Conservation (phyloP, 2,888 invertebrate genomes). For the Xylocampa areola region DNA sequence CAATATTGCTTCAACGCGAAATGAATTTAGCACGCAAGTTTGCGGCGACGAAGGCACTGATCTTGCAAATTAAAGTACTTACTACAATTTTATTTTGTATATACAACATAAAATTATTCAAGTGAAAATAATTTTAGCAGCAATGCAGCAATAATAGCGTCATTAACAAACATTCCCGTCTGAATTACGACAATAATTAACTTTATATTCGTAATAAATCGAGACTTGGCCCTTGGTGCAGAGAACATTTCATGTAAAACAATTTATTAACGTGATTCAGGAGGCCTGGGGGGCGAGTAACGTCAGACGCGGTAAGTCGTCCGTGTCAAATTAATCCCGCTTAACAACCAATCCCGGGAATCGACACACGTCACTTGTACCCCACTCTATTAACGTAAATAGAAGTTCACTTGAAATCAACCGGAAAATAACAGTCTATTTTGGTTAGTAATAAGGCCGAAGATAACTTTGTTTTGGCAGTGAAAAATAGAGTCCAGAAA, state of each 20-base stretch:
- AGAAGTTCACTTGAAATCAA: conserved; percentile 25
- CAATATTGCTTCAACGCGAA: conserved; percentile 20
- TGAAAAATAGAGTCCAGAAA: conserved; percentile 13
- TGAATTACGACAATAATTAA: conserved; percentile 51
- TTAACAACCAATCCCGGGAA: conserved; percentile 51
- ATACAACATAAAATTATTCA: conserved; percentile 18
- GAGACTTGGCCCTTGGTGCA: conserved; percentile 30
- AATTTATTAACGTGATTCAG: conserved; percentile 62
- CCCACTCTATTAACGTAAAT: conserved; percentile 28
- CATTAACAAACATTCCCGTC: conserved; percentile 34
- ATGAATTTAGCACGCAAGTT: conserved; percentile 15
- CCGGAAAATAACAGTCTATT: conserved; percentile 33
- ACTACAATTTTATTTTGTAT: conserved; percentile 15
- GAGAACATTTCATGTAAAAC: conserved; percentile 54
- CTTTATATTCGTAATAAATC: conserved; percentile 58
- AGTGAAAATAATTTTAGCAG: conserved; percentile 31
- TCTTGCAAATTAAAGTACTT: conserved; percentile 28
- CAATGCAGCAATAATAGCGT: conserved; percentile 29
- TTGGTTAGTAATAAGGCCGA: conserved; percentile 26
- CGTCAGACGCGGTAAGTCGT: conserved; percentile 24
- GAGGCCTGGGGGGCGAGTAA: conserved; percentile 25
- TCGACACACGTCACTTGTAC: conserved; percentile 41
- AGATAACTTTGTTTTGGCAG: conserved; percentile 28
- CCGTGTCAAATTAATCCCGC: conserved; percentile 64
- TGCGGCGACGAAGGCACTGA: conserved; percentile 3